A percentile compares a stretch with the other conserved stretches of the same genome.
Evolutionary conservation across 2,113 vertebrate species (phyloP).

Genomic region (rabbit (Oryctolagus cuniculus)): DNA sequence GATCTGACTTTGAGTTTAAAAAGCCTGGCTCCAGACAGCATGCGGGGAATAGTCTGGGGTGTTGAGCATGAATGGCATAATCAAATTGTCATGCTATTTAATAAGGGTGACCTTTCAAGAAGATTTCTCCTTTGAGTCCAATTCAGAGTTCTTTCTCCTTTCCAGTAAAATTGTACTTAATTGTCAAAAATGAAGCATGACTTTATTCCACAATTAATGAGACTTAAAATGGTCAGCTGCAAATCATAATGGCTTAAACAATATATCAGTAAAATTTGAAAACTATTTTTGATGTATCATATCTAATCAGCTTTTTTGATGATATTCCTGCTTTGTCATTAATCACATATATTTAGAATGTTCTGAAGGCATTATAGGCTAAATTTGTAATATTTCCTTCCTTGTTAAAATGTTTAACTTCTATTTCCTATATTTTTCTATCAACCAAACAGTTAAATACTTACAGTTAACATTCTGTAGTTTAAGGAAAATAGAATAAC

Average conservation of each 20-base stretch:
- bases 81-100: slow-evolving; percentile 81
- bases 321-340: slow-evolving; percentile 28
- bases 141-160: slow-evolving; percentile 67
- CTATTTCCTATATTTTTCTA: background rate
- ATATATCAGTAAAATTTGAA: background rate
- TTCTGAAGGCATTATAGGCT: background rate
- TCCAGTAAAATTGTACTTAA: slow-evolving; percentile 79
- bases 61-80: slow-evolving; percentile 63
- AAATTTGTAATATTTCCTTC: background rate
- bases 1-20: slow-evolving; percentile 64
- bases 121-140: slow-evolving; percentile 71
- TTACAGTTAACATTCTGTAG: background rate
- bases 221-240: slow-evolving; percentile 76
- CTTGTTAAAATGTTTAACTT: slow-evolving; percentile 31
- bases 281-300: slow-evolving; percentile 57
- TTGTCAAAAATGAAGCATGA: slow-evolving; percentile 75
- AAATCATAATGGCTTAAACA: slow-evolving; percentile 70
- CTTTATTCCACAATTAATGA: slow-evolving; percentile 78
- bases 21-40: background rate
- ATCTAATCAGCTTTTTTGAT: slow-evolving; percentile 21
- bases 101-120: slow-evolving; percentile 83
- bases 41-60: slow-evolving; percentile 50
- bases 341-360: background rate
- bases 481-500: background rate
- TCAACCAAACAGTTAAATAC: background rate